A percentile compares a stretch with the other conserved stretches of the same genome.
These are phyloP conservation scores for Lasioglossum calceatum DNA, from an alignment of 2,888 invertebrate genomes.

Conservation along the genomic window DNA sequence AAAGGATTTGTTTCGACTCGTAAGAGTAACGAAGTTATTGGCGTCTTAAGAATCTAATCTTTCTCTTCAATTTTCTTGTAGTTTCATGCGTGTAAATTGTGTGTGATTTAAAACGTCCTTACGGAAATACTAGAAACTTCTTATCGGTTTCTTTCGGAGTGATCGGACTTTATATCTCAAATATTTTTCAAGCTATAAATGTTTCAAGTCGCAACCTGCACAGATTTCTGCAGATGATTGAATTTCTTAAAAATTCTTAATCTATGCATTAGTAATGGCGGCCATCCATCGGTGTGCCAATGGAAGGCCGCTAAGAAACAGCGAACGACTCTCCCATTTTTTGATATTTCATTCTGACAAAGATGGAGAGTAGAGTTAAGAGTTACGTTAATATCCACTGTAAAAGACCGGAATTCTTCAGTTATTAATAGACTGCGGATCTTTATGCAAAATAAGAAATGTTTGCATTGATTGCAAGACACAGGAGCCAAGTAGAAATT, in stretches of 20 bases:
- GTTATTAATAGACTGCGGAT: background rate
- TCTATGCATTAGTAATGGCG: too few species aligned
- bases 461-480: too few species aligned
- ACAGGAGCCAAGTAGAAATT: too few species aligned
- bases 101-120: background rate
- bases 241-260: background rate
- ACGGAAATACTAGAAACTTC: background rate
- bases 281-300: background rate
- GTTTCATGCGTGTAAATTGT: background rate
- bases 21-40: background rate
- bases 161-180: background rate
- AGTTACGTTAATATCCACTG: background rate
- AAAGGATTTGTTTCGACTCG: background rate
- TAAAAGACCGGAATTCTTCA: background rate
- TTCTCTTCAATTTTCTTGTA: too few species aligned
- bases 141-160: background rate
- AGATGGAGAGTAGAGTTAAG: background rate
- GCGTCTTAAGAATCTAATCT: background rate
- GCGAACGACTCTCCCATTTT: background rate
- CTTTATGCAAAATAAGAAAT: too few species aligned
- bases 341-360: background rate
- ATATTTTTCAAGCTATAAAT: background rate
- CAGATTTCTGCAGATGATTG: background rate
- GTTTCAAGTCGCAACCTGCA: background rate
- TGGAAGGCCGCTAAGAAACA: background rate